Percentiles rank a stretch among this genome's conserved stretches.
phyloP scores from a whole-genome alignment of 35 echinoderm and acorn worm species.

The Stichopus chloronotus region DNA sequence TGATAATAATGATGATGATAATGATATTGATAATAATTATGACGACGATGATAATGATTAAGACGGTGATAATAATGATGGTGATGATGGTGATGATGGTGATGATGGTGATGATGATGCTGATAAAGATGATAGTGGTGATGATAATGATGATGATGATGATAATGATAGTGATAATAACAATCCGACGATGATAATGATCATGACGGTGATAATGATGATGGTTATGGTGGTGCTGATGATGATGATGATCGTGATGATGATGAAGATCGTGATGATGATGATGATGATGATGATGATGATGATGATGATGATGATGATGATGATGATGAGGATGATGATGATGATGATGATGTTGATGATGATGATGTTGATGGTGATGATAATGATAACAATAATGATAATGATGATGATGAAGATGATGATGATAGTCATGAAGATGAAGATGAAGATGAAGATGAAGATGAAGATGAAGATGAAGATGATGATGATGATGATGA shows the following conservation, averaged over 20 bases:
- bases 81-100: neutral
- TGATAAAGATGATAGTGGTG: too few relatives aligned
- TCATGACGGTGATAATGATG: neutral
- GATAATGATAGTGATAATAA: neutral
- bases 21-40: neutral
- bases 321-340: neutral
- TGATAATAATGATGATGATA: neutral
- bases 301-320: neutral
- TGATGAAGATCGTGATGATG: neutral
- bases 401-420: neutral
- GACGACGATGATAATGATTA: too few relatives aligned
- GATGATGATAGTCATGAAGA: neutral
- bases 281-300: neutral
- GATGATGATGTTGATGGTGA: neutral
- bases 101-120: neutral
- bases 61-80: neutral
- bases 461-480: neutral
- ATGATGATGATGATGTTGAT: neutral
- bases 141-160: neutral
- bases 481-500: slow-evolving; percentile 13
- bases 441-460: neutral
- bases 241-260: neutral
- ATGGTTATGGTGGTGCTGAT: too few relatives aligned
- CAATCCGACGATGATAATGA: neutral
- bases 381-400: neutral